Base-by-base conservation (phyloP, 2,888 invertebrate genomes). In the Macrosoma leucophasiata region DNA sequence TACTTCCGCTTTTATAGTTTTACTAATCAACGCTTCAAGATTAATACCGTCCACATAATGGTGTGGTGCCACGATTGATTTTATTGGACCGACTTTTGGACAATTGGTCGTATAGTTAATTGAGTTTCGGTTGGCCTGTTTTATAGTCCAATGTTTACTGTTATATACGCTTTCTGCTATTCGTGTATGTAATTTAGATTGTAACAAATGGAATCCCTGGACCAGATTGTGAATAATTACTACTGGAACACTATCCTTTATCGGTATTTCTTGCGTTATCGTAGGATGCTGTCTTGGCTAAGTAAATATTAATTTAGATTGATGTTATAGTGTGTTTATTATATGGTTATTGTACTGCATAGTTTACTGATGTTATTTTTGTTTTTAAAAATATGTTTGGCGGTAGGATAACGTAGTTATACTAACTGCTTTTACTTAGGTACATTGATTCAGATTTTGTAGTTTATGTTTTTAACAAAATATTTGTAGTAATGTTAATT, bases 1-100 rank as follows among this genome's bases (percentile, higher is more conserved):
- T 79, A 82, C 79, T 82, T 82, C 82, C 81, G 78, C 77, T 77
- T 82, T 84, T 82, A 84, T 82, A 84, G 82, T 81, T 81, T 79
- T 75, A 81, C 79, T 82, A 82, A 82, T 82, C 82, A 82, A 82
- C 78, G 77, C 74, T 63, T 64, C 52, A 65, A 81, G 79, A 79
- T 82, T 81, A 81, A 79, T 82, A 69, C 68, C 67, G 76, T 71
- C 68, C 59, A 65, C 58, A 75, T 81, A 78, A 79, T 81, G 74
- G 81, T 68, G 71, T 75, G 64, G 65, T 64, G 67, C 68, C 57
- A 58, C 74, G 76, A 77, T 81, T 78, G 78, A 74, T 76, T 81
- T 81, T 81, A 79, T 81, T 78, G 73, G 66, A 59, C 62, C 65
- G 61, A 48, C 50, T 56, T 58, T 62, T 60, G 62, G 76, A 81